A percentile compares a stretch with the other conserved stretches of the same genome.
Evolutionary conservation across 2,888 invertebrate genomes (phyloP).

Genomic region (Orthosia gothica): DNA sequence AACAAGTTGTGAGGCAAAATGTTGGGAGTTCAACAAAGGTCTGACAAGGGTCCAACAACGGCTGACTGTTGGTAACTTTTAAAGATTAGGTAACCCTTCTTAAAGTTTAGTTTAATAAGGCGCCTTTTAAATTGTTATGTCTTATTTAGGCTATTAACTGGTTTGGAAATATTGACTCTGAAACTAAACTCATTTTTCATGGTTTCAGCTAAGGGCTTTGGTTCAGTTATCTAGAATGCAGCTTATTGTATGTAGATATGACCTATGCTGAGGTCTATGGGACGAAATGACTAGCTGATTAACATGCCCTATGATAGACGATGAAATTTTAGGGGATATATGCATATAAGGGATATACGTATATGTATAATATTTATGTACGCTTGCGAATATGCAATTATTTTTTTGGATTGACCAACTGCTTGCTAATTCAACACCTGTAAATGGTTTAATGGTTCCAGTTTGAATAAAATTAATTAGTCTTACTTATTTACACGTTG

Average conservation of each 20-base stretch:
- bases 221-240: not conserved
- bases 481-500: too few relatives aligned
- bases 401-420: too few relatives aligned
- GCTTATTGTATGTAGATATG: not conserved
- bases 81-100: slow-evolving; percentile 78
- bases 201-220: not conserved
- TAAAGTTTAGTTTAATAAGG: slow-evolving; percentile 61
- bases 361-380: too few relatives aligned
- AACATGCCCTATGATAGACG: too few relatives aligned
- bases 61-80: slow-evolving; percentile 74
- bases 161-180: slow-evolving; percentile 2
- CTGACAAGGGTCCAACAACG: slow-evolving; percentile 81
- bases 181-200: not conserved
- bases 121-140: slow-evolving; percentile 51
- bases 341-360: too few relatives aligned
- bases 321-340: too few relatives aligned
- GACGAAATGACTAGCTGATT: too few relatives aligned
- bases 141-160: slow-evolving; percentile 40
- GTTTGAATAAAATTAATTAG: too few relatives aligned
- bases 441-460: too few relatives aligned
- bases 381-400: too few relatives aligned
- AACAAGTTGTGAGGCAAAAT: slow-evolving; percentile 75
- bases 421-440: too few relatives aligned
- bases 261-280: too few relatives aligned
- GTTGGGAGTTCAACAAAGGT: slow-evolving; percentile 76